Evolutionary conservation across 2,888 invertebrate species (phyloP).

Genomic region (Ganaspis brasiliensis): DNA sequence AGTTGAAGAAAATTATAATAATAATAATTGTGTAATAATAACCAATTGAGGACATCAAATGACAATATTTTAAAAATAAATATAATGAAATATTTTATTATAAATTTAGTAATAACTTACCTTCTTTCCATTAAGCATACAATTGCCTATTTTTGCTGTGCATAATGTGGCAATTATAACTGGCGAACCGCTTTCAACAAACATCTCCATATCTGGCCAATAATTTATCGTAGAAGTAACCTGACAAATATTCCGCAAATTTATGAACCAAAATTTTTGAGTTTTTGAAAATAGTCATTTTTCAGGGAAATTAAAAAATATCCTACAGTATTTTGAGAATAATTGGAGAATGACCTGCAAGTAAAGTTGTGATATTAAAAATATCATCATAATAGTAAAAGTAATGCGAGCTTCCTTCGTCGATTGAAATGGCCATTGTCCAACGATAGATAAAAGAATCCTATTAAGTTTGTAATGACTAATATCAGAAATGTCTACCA

Average conservation of each 20-base stretch:
- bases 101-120: not conserved
- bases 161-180: not conserved
- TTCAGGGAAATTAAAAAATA: not conserved
- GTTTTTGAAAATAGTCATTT: not conserved
- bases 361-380: conserved; percentile 18
- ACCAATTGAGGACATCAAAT: no score
- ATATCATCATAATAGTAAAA: not conserved
- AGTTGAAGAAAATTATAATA: no score
- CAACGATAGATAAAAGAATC: conserved; percentile 5
- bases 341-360: not conserved
- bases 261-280: not conserved
- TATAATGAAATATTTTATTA: no score
- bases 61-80: no score
- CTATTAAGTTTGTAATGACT: conserved; percentile 13
- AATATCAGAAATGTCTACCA: conserved; percentile 10
- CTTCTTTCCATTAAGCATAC: not conserved
- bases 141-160: not conserved
- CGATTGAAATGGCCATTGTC: conserved; percentile 24
- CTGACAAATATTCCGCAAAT: not conserved
- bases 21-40: no score
- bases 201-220: conserved; percentile 27
- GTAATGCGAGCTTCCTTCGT: not conserved
- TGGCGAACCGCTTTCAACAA: conserved; percentile 3
- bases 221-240: conserved; percentile 12
- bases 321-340: not conserved